Conservation (phyloP, 2,888 invertebrate genomes). For the Tetheella fluctuosa region DNA sequence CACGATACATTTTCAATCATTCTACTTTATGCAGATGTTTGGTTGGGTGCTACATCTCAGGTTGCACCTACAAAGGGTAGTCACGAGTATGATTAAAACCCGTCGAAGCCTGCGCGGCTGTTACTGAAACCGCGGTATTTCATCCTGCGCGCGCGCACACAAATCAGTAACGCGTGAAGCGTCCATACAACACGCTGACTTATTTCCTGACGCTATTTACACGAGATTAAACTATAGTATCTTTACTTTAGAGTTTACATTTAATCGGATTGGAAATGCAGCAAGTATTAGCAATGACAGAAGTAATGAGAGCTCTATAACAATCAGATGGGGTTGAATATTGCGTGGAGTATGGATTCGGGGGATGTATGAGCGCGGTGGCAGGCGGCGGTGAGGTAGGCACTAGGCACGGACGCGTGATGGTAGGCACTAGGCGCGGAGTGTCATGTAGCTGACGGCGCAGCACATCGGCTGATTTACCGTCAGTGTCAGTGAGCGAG, state of each 20-base stretch:
- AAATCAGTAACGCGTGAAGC: constrained; percentile 17
- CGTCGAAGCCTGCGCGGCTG: constrained; percentile 20
- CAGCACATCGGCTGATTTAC: constrained; percentile 4
- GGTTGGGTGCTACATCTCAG: constrained; percentile 20
- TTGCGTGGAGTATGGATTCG: constrained; percentile 1
- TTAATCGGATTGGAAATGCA: neutral
- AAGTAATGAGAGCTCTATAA: constrained; percentile 12
- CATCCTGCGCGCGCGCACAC: constrained; percentile 24
- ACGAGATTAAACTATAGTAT: neutral
- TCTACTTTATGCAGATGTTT: constrained; percentile 2
- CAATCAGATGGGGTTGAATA: constrained; percentile 9
- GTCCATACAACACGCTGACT: constrained; percentile 13
- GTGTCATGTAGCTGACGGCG: constrained; percentile 1
- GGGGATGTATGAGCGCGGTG: neutral
- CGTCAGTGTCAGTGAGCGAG: neutral
- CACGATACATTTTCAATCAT: neutral
- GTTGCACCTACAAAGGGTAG: constrained; percentile 35
- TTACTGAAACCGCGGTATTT: constrained; percentile 44
- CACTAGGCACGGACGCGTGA: neutral
- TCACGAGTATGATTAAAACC: constrained; percentile 40
- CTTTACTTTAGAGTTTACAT: neutral
- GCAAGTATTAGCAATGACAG: neutral
- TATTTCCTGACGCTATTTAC: constrained; percentile 3
- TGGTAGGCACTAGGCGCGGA: constrained; percentile 5
- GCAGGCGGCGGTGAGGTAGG: neutral